A percentile compares a stretch with the other conserved stretches of the same genome.
These are phyloP conservation scores for Lottia scabra DNA, from an alignment of 2,888 invertebrate genomes.

Conservation along the genomic window DNA sequence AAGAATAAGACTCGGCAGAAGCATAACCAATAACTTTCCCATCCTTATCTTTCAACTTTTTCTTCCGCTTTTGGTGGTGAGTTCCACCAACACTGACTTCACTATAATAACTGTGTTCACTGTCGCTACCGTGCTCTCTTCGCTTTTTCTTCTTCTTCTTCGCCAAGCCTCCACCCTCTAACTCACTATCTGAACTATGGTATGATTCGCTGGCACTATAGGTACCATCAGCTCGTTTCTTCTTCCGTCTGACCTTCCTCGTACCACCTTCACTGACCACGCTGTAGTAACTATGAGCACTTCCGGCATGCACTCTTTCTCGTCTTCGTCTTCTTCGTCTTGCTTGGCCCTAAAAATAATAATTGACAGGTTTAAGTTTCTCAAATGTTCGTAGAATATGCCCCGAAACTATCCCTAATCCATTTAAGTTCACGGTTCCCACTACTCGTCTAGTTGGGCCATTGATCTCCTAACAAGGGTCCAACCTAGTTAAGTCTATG, in stretches of 20 bases:
- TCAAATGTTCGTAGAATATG: too few relatives aligned
- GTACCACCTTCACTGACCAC: constrained; percentile 66
- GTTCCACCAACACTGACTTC: constrained; percentile 65
- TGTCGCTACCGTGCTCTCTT: constrained; percentile 59
- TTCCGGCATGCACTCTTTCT: constrained; percentile 61
- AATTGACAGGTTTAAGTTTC: neutral
- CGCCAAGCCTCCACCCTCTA: constrained; percentile 48
- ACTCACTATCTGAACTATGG: constrained; percentile 58
- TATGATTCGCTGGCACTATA: constrained; percentile 64
- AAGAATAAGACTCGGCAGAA: constrained; percentile 44
- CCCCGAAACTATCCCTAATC: too few relatives aligned
- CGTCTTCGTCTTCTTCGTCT: constrained; percentile 60
- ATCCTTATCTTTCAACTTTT: constrained; percentile 59
- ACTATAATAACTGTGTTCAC: constrained; percentile 64
- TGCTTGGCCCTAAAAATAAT: constrained; percentile 58
- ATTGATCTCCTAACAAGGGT: too few relatives aligned
- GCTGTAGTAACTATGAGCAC: constrained; percentile 66
- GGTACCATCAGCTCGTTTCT: constrained; percentile 62
- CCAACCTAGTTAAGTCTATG: too few relatives aligned
- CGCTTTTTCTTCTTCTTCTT: constrained; percentile 47
- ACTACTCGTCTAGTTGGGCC: too few relatives aligned
- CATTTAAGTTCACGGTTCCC: too few relatives aligned
- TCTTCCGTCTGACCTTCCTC: constrained; percentile 55
- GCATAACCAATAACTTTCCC: constrained; percentile 65
- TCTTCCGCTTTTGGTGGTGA: constrained; percentile 45